A percentile compares a stretch with the other conserved stretches of the same genome.
These are phyloP conservation scores for Rhinella marina DNA, from an alignment of 2,797 vertebrate genomes.

Conservation along the genomic window DNA sequence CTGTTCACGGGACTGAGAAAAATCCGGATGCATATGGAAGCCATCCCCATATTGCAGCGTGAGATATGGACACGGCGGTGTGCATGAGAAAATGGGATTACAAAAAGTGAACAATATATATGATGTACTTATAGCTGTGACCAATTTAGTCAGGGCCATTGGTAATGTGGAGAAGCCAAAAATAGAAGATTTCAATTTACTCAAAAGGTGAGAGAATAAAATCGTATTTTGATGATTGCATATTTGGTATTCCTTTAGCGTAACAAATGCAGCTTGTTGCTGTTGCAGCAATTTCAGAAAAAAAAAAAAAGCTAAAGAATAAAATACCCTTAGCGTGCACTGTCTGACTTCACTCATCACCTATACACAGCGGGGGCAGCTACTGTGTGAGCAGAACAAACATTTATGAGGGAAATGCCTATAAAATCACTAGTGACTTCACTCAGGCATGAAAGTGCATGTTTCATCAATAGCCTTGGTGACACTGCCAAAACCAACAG, in stretches of 20 bases:
- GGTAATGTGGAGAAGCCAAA: background rate
- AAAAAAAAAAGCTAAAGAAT: background rate
- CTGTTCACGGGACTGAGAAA: too few species aligned
- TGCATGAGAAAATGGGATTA: too few species aligned
- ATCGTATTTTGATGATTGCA: background rate
- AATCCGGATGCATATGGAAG: too few species aligned
- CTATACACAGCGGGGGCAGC: background rate
- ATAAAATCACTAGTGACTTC: conserved; percentile 35
- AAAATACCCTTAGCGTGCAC: background rate
- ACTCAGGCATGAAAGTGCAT: conserved; percentile 21
- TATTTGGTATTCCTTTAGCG: background rate
- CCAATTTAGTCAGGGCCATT: background rate
- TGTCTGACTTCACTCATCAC: background rate
- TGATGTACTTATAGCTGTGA: background rate
- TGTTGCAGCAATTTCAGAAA: background rate
- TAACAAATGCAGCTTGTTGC: background rate
- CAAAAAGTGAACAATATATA: background rate
- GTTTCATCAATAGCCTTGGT: conserved; percentile 16
- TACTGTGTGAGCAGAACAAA: background rate
- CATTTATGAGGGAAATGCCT: conserved; percentile 25
- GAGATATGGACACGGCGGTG: too few species aligned
- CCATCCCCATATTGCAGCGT: too few species aligned
- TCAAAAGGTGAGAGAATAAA: background rate
- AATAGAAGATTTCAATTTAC: background rate
- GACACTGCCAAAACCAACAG: conserved; percentile 14